These are phyloP conservation scores for Bubo bubo DNA, from an alignment of 2,113 vertebrate species.

Conservation along the genomic window DNA sequence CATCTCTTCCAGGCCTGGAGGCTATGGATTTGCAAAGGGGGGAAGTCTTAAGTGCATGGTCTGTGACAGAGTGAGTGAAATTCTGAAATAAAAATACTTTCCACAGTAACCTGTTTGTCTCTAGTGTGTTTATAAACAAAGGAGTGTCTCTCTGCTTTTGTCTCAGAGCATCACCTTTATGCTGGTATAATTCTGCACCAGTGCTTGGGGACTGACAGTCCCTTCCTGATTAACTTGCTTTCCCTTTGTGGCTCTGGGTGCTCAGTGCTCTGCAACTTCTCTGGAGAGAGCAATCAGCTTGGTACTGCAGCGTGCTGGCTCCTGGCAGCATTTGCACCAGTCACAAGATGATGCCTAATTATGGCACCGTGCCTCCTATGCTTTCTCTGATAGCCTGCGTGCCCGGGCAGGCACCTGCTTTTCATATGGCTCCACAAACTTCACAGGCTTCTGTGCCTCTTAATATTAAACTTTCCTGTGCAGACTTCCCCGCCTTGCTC, in stretches of 20 bases:
- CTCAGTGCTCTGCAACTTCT: not conserved
- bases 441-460: not conserved
- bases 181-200: not conserved
- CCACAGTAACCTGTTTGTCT: not conserved
- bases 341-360: not conserved
- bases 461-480: not conserved
- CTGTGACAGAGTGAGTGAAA: slow-evolving; percentile 48
- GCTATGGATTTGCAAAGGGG: slow-evolving; percentile 13
- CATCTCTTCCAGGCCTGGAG: not conserved
- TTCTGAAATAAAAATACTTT: slow-evolving; percentile 68
- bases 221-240: not conserved
- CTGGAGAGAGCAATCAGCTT: not conserved
- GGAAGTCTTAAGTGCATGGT: slow-evolving; percentile 49
- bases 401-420: not conserved
- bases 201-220: not conserved
- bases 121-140: not conserved
- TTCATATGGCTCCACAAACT: slow-evolving; percentile 1
- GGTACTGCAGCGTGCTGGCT: not conserved
- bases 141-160: not conserved
- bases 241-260: not conserved
- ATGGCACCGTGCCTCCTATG: not conserved
- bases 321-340: not conserved
- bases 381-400: rapidly evolving
- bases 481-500: not conserved
- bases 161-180: not conserved